These are phyloP conservation scores for Eledone cirrhosa DNA, from an alignment of 2,888 invertebrate species.

Conservation along the genomic window DNA sequence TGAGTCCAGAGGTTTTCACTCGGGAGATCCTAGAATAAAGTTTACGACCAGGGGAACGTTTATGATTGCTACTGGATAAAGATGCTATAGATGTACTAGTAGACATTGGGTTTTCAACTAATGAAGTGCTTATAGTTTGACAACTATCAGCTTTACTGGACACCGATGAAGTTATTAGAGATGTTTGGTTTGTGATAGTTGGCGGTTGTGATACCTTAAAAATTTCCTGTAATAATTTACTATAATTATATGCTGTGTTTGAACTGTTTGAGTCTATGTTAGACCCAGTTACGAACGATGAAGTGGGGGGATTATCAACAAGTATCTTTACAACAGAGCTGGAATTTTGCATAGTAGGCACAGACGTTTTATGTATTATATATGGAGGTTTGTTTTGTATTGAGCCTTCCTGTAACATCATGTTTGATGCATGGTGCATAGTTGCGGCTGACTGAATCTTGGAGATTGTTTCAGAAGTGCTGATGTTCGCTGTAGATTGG, in stretches of 20 bases:
- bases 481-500: not conserved
- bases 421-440: conserved; percentile 1
- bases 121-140: not conserved
- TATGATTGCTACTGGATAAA: not conserved
- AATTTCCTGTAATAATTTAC: conserved; percentile 12
- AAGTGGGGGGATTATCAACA: conserved; percentile 4
- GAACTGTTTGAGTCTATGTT: not conserved
- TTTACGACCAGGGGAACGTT: not conserved
- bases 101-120: no score
- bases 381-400: not conserved
- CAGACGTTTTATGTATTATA: not conserved
- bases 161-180: not conserved
- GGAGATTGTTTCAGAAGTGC: not conserved
- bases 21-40: not conserved
- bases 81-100: not conserved
- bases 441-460: conserved; percentile 17
- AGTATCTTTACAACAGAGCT: conserved; percentile 16
- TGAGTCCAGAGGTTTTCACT: not conserved
- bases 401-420: conserved; percentile 12
- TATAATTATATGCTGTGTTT: conserved; percentile 1
- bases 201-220: conserved; percentile 9
- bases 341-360: conserved; percentile 17
- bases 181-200: not conserved
- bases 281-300: conserved; percentile 2
- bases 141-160: not conserved